Evolutionary conservation across 2,113 vertebrate genomes (phyloP).

Genomic region (Coptodon bakossiorum): DNA sequence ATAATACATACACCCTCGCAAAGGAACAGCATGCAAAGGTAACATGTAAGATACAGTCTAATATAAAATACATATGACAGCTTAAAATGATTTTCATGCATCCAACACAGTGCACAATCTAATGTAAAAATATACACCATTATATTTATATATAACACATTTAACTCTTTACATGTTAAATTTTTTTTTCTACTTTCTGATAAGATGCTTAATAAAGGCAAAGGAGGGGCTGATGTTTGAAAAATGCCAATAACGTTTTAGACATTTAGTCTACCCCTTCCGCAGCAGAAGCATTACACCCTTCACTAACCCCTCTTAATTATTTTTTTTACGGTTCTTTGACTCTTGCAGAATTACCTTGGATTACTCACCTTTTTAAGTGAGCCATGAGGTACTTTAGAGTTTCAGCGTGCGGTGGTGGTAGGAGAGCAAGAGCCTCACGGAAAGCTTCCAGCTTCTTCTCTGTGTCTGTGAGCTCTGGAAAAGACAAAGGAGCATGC

Average conservation of each 20-base stretch:
- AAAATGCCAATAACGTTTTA: neutral
- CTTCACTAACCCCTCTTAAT: neutral
- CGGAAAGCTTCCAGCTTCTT: constrained; percentile 91
- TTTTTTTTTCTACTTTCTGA: neutral
- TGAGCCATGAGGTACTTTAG: constrained; percentile 96
- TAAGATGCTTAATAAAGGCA: neutral
- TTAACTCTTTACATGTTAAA: neutral
- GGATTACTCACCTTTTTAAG: constrained; percentile 83
- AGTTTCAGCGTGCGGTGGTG: constrained; percentile 92
- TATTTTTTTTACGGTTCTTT: neutral
- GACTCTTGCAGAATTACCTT: neutral
- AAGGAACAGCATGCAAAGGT: neutral
- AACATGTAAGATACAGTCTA: neutral
- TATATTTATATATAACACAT: neutral
- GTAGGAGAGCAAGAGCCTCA: constrained; percentile 87
- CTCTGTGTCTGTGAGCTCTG: constrained; percentile 86
- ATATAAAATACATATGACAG: neutral
- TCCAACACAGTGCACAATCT: neutral
- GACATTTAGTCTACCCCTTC: neutral
- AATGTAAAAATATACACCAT: neutral
- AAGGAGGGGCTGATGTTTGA: neutral
- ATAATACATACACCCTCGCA: neutral
- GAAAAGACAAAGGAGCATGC: constrained; percentile 6
- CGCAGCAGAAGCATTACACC: neutral
- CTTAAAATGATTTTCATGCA: neutral